A percentile compares a stretch with the other conserved stretches of the same genome.
Conservation (phyloP, 2,888 invertebrate genomes). For the Idaea dimidiata region DNA sequence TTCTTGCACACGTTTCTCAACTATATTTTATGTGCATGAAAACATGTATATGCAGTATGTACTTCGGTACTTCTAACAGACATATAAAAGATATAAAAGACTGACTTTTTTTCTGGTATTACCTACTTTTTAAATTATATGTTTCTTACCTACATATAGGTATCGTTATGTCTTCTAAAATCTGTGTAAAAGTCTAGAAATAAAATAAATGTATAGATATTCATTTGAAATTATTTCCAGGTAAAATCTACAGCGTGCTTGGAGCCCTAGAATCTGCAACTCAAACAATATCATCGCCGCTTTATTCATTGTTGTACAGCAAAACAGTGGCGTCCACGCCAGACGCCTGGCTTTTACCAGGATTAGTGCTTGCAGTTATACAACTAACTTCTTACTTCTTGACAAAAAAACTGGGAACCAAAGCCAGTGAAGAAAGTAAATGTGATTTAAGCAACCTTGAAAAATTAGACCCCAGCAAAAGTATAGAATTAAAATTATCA, state of each 20-base stretch:
- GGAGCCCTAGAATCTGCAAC: constrained; percentile 73
- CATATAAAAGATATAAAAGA: too few relatives aligned
- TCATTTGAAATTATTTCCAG: constrained; percentile 41
- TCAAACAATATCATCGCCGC: constrained; percentile 64
- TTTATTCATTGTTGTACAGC: constrained; percentile 68
- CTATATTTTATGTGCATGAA: too few relatives aligned
- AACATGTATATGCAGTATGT: too few relatives aligned
- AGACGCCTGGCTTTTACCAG: constrained; percentile 70
- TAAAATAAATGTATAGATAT: too few relatives aligned
- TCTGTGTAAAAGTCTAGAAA: too few relatives aligned
- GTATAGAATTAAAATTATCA: constrained; percentile 14
- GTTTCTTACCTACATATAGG: too few relatives aligned
- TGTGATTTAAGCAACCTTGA: neutral
- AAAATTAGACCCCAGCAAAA: constrained; percentile 12
- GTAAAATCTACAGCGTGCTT: constrained; percentile 75
- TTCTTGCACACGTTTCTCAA: too few relatives aligned
- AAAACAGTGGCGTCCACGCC: constrained; percentile 61
- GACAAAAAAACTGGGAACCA: constrained; percentile 44
- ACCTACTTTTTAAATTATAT: too few relatives aligned
- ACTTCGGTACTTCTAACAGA: too few relatives aligned
- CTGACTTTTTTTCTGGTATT: too few relatives aligned
- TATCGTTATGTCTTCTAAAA: too few relatives aligned
- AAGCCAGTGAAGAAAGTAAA: constrained; percentile 18
- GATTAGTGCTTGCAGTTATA: constrained; percentile 51
- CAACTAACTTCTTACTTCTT: constrained; percentile 60